Percentiles rank a stretch among this genome's conserved stretches.
Conservation (phyloP, 2,888 invertebrate genomes). For the Andrena bucephala region DNA sequence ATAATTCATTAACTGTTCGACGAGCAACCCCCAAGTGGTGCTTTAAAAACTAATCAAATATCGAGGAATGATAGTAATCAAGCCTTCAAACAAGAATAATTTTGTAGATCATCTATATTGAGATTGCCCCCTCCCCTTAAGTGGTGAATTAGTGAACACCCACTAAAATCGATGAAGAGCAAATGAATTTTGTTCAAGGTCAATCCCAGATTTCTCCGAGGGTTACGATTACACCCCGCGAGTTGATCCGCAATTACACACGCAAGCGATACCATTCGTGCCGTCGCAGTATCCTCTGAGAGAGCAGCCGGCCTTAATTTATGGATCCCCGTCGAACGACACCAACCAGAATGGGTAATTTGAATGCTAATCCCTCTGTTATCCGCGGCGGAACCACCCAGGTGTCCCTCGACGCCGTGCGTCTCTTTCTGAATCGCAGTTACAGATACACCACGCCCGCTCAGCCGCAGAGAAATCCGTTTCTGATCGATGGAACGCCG, state of each 20-base stretch:
- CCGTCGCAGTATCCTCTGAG: conserved; percentile 66
- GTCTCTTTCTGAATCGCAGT: conserved; percentile 46
- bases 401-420: not conserved
- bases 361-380: conserved; percentile 36
- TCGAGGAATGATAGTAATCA: too few species aligned
- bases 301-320: conserved; percentile 73
- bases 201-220: conserved; percentile 64
- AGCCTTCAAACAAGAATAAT: too few species aligned
- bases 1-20: not conserved
- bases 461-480: conserved; percentile 70
- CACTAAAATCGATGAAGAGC: conserved; percentile 16
- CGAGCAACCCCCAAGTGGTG: too few species aligned
- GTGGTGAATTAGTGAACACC: not conserved
- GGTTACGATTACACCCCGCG: conserved; percentile 81
- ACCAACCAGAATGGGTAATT: conserved; percentile 75
- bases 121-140: too few species aligned
- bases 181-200: conserved; percentile 53
- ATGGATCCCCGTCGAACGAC: conserved; percentile 76
- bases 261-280: conserved; percentile 73
- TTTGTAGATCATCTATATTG: too few species aligned
- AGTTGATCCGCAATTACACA: conserved; percentile 73
- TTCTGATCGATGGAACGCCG: conserved; percentile 53
- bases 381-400: not conserved
- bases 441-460: conserved; percentile 72
- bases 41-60: too few species aligned